Base-by-base conservation (phyloP, 2,113 vertebrate species). In the Coryphaenoides rupestris region DNA sequence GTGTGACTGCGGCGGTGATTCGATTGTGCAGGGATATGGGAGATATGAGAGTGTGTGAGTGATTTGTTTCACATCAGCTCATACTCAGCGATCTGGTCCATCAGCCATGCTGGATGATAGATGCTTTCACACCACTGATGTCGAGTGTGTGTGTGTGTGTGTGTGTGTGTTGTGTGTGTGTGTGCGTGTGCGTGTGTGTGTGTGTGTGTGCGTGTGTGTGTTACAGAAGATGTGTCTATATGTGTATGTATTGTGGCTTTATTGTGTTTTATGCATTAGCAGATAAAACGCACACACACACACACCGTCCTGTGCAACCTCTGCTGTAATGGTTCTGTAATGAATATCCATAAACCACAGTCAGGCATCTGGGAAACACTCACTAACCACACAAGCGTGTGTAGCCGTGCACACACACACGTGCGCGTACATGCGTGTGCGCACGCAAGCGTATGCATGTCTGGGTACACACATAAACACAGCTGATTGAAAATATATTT, bases 311-410 rank as follows among this genome's bases (percentile, higher is more conserved):
- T 45, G 19, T 82, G 79, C 84, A 79, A 85, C 80, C 81, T 84
- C 81, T 72, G 78, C 72, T 79, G 69, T 82, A 83, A 85, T 86
- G 75, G 74, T 66, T 75, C 66, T 78, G 74, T 82, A 86, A 86
- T 86, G 81, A 84, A 87, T 86, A 83, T 76, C 81, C 66, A 82
- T 83, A 79, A 84, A 86, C 76, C 75, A 81, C 78, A 77, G 70
- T 3, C 62, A 55, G 68, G 58, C 73, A 76, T 75, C 55, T 66
- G 66, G 55, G 68, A 53, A 21, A 4, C 62, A 24, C 22, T 7
- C 46, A 45, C 47, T 58, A 19, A 60, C 33, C n/a, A 21, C 28
- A 60, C 58, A 60, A 28, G 64, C 62, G 21, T 23, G 26, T 21
- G 60, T 60, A 55, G 40, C 23, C 49, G 59, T 54, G 40, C 26